Percentiles rank a stretch among this genome's conserved stretches.
These are phyloP conservation scores for Spatulosminthurus flaviceps DNA, from an alignment of 2,888 invertebrate species.

Conservation along the genomic window DNA sequence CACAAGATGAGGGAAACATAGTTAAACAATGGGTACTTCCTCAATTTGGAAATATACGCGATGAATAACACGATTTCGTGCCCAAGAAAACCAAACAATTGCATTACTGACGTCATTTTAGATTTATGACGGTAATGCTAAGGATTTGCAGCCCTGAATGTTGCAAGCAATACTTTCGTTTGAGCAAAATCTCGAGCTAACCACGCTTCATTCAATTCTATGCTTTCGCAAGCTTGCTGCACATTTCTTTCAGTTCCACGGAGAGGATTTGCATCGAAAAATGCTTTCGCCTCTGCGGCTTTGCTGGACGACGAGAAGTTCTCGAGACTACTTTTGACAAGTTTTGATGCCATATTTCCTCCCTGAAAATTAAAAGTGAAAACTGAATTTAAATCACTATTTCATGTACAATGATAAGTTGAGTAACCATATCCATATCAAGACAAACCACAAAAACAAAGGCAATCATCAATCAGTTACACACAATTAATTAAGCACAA, in stretches of 20 bases:
- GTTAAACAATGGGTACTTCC: no score
- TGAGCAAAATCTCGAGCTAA: slow-evolving; percentile 65
- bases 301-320: slow-evolving; percentile 68
- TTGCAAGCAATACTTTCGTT: background rate
- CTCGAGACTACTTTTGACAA: slow-evolving; percentile 67
- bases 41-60: no score
- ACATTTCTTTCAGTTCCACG: slow-evolving; percentile 68
- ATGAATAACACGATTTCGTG: no score
- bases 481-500: no score
- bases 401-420: no score
- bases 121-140: background rate
- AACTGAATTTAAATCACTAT: no score
- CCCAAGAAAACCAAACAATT: no score
- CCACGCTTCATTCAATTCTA: slow-evolving; percentile 67
- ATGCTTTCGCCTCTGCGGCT: slow-evolving; percentile 67
- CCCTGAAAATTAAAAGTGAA: slow-evolving; percentile 21
- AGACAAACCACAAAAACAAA: no score
- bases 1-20: no score
- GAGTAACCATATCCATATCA: no score
- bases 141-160: background rate
- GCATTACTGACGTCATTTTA: background rate
- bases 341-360: slow-evolving; percentile 39
- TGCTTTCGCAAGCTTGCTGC: slow-evolving; percentile 68
- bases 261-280: slow-evolving; percentile 66
- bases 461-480: no score